phyloP scores from a whole-genome alignment of 2,888 invertebrate species.

The Platycnemis pennipes region DNA sequence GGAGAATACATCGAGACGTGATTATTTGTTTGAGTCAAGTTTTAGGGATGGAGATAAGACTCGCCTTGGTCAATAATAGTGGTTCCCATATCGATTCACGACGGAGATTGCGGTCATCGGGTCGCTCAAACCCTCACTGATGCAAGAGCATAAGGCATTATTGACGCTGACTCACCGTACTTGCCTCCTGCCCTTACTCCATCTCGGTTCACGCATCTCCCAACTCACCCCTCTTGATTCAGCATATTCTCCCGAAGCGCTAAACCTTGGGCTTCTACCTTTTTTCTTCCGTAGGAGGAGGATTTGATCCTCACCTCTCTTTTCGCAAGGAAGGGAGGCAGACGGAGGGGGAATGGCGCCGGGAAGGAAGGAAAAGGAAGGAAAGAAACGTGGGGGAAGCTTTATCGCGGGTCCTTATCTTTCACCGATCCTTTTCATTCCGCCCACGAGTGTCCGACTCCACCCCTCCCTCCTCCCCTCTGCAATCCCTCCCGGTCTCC shows the following conservation, averaged over 20 bases:
- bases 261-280: constrained; percentile 2
- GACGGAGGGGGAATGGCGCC: background rate
- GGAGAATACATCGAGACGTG: background rate
- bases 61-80: background rate
- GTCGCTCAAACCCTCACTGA: background rate
- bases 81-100: background rate
- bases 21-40: background rate
- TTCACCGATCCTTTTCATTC: constrained; percentile 56
- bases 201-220: background rate
- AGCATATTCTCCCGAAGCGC: constrained; percentile 42
- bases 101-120: background rate
- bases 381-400: background rate
- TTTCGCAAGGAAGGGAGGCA: background rate
- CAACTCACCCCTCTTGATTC: background rate
- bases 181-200: background rate
- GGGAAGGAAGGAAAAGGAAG: background rate
- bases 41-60: background rate
- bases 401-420: constrained; percentile 48
- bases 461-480: background rate
- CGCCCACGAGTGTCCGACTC: constrained; percentile 58
- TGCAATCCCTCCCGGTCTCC: background rate
- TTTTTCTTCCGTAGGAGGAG: background rate
- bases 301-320: background rate
- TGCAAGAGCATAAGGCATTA: background rate
- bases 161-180: constrained; percentile 29